phyloP scores from a whole-genome alignment of 2,797 vertebrate species.

The Siniperca scherzeri region DNA sequence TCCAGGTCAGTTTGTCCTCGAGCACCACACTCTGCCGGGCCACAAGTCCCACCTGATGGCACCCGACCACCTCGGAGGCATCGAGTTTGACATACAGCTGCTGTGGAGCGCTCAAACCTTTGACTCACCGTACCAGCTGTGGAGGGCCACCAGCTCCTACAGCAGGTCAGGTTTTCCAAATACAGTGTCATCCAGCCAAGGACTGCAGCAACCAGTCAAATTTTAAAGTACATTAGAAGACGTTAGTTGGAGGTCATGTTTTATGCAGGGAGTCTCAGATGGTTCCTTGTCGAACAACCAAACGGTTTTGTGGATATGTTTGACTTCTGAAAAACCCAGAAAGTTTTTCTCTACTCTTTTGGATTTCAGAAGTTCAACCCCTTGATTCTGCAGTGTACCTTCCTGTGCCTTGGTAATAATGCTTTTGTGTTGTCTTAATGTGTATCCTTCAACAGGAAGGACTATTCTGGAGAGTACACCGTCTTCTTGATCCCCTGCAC shows the following conservation, averaged over 20 bases:
- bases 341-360: not conserved
- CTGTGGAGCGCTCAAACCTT: constrained; percentile 98
- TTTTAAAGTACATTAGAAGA: not conserved
- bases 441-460: constrained; percentile 87
- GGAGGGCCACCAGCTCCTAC: constrained; percentile 98
- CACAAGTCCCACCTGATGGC: constrained; percentile 92
- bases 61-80: constrained; percentile 95
- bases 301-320: not conserved
- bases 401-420: accelerated
- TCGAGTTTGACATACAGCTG: constrained; percentile 95
- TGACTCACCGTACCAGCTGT: constrained; percentile 96
- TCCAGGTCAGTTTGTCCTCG: constrained; percentile 94
- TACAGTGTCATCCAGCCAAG: not conserved
- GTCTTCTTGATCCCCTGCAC: constrained; percentile 96
- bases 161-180: constrained; percentile 87
- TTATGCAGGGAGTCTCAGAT: not conserved
- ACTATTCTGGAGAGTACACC: constrained; percentile 97
- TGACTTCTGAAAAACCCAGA: not conserved
- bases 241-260: not conserved
- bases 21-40: constrained; percentile 96
- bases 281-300: not conserved
- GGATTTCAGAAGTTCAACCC: not conserved
- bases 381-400: not conserved
- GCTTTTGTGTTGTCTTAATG: constrained; percentile 11
- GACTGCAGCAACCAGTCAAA: not conserved